Evolutionary conservation across 2,113 vertebrate genomes (phyloP), one percentile per base, ranked within the genome.

Genomic region (Eolophus roseicapilla): DNA sequence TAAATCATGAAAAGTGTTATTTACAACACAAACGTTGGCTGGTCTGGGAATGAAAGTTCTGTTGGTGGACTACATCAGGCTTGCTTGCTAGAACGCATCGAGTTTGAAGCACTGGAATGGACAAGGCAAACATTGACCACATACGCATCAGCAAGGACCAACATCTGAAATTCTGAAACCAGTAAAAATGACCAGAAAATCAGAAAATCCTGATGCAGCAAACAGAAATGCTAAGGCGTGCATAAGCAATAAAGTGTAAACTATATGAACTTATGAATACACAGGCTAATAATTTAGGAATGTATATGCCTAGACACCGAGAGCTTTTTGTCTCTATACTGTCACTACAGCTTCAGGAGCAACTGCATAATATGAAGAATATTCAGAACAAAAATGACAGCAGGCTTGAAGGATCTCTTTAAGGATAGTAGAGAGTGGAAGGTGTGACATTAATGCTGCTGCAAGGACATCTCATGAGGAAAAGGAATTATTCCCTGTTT

Each of bases 31-130:
- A 49, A 15, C 1, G 1, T 28, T 63, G 25, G 2, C 47, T 76
- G 23, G 8, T 10, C n/a, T 70, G 23, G 41, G n/a, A 53, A 46
- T n/a, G 14, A 76, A 71, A 67, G 11, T 20, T 84, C 19, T 76
- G 23, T 10, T 5, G 5, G 13, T 71, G 24, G 21, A n/a, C 18
- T 29, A 21, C 50, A 37, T 17, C 31, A 60, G 49, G n/a, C 37
- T 81, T 39, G 17, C 2, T 1, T 3, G 2, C 15, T 53, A 70
- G 44, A 89, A 65, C 1, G 0, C 17, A 28, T 10, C 14, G 29
- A 6, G 7, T 60, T 16, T 55, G 67, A 70, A 78, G 28, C 37
- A 43, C 37, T n/a, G 24, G n/a, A 76, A 43, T 21, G 15, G 43
- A 53, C 52, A n/a, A 71, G 57, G 31, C 27, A 63, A 52, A 52